Evolutionary conservation across 64 coral and sea anemone genomes (phyloP), one percentile per base, ranked within the genome.

Genomic region (Dendronephthya gigantea): DNA sequence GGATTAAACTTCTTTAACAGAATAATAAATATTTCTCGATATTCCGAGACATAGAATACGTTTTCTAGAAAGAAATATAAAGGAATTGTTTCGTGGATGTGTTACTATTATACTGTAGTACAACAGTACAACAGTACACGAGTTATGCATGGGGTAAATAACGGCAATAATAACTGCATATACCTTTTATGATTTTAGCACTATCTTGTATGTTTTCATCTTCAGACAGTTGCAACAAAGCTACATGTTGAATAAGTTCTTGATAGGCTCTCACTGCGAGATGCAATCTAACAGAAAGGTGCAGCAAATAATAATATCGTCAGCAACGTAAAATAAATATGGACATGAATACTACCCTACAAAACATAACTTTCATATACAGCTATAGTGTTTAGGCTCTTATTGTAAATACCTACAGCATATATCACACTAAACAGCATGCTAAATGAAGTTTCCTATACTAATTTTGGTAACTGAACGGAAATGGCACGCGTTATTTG

Each of bases 111-210:
- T n/a, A n/a, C n/a, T n/a, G n/a, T n/a, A n/a, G n/a, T n/a, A n/a
- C n/a, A n/a, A n/a, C n/a, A n/a, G n/a, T n/a, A n/a, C n/a, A n/a
- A n/a, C n/a, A n/a, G n/a, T n/a, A n/a, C n/a, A n/a, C n/a, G n/a
- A n/a, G n/a, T n/a, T 58, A 22, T 47, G 41, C 11, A 6, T 45
- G 41, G 41, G 11, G 11, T 6, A 45, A 6, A 45, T 45, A 11
- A 45, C 41, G 41, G 4, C 41, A 45, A 45, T 19, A 1, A 10
- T 17, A 2, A 56, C 49, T 58, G 4, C 59, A 11, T 49, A 88
- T 89, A 98, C 95, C 95, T 93, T 98, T 93, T 40, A 98, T 98
- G 76, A 98, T 86, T 75, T 91, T 98, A 52, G 95, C 85, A 86
- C 91, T 91, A 11, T 90, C 85, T 55, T 35, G 83, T 8, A 98